phyloP scores from a whole-genome alignment of 2,888 invertebrate genomes.

The Drosophila affinis region DNA sequence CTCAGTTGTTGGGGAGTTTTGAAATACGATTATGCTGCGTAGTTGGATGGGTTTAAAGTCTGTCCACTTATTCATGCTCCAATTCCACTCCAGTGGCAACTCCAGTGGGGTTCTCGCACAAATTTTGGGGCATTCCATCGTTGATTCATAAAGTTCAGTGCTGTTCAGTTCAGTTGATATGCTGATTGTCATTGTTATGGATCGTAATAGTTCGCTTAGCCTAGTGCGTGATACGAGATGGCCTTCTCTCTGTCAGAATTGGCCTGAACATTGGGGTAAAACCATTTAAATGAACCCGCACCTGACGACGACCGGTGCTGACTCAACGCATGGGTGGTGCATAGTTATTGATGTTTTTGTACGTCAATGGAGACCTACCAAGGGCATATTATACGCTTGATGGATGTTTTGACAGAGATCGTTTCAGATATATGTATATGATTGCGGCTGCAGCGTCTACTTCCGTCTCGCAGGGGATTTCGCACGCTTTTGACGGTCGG shows the following conservation, averaged over 20 bases:
- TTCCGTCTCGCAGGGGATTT: conserved; percentile 65
- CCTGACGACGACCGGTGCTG: conserved; percentile 29
- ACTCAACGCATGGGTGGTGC: conserved; percentile 46
- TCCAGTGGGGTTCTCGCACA: conserved; percentile 16
- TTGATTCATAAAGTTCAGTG: conserved; percentile 55
- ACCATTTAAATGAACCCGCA: conserved; percentile 33
- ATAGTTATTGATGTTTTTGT: conserved; percentile 4
- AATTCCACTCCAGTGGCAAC: conserved; percentile 44
- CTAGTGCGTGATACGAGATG: conserved; percentile 52
- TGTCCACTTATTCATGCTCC: conserved; percentile 65
- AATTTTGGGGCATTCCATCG: conserved; percentile 31
- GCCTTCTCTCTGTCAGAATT: conserved; percentile 62
- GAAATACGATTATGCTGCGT: conserved; percentile 17
- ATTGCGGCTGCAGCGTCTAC: conserved; percentile 20
- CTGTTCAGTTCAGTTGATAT: conserved; percentile 10
- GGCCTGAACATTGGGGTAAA: conserved; percentile 57
- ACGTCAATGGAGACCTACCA: conserved; percentile 35
- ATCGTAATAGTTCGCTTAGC: conserved; percentile 45
- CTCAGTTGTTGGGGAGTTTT: conserved; percentile 4
- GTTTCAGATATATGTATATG: not conserved
- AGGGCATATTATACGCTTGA: conserved; percentile 18
- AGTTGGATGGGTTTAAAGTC: conserved; percentile 17
- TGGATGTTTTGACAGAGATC: conserved; percentile 21
- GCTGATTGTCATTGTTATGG: conserved; percentile 39
- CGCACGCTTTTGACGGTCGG: conserved; percentile 67